Base-by-base conservation (phyloP, 2,113 vertebrate species). In the Coracopsis vasa region DNA sequence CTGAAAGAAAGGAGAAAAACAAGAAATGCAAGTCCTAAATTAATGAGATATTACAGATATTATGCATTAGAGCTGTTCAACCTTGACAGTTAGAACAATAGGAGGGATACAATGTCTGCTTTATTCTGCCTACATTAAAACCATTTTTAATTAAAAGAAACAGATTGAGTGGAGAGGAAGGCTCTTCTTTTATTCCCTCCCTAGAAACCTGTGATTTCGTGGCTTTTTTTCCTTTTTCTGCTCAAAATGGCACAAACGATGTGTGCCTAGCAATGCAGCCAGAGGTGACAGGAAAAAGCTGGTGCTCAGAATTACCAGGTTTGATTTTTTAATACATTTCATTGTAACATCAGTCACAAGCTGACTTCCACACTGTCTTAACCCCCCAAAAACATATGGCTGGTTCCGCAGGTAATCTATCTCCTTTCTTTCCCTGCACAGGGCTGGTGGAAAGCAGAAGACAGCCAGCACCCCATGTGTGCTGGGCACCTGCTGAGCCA, bases 351-450 rank as follows among this genome's bases (percentile, higher is more conserved):
- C 53, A 66, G 27, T n/a, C 24, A 39, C n/a, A 41, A 80, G 37
- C 44, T 44, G 33, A 50, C 28, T 71, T 65, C 16, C 53, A 41
- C 21, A 13, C 9, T 27, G 44, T 11, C 44, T 48, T 28, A 53
- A 28, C 9, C 10, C 41, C 5, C 5, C 0, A 3, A 61, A 88
- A 42, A 4, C 11, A 31, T 3, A 13, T 0, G 1, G 13, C 48
- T 64, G n/a, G 24, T 65, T 66, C 73, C 56, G 28, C 25, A 65
- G 18, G 16, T 1, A 5, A 37, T 31, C 28, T 61, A 37, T 31
- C 28, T 61, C 15, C 16, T 8, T 18, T 44, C 7, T n/a, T 53
- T 17, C 56, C 67, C 54, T 28, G 24, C 4, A 2, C 1, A 1
- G 33, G 28, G 24, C 18, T n/a, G 13, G 27, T 13, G 9, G 27